phyloP scores from a whole-genome alignment of 2,888 invertebrate genomes.

The Lysandra bellargus region DNA sequence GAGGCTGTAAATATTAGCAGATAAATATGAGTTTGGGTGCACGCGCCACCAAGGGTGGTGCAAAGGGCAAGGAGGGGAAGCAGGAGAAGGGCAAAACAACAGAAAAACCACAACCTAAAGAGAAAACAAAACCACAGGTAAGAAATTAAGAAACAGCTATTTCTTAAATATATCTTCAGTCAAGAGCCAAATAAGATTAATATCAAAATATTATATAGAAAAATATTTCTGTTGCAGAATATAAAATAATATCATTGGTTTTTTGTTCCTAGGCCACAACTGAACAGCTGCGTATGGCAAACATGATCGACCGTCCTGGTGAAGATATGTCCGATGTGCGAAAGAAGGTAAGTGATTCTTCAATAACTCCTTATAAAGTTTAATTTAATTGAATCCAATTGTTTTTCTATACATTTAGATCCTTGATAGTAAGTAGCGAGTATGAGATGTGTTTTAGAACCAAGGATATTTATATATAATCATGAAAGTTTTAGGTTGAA shows the following conservation, averaged over 20 bases:
- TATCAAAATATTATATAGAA: no score
- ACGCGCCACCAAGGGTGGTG: slow-evolving; percentile 86
- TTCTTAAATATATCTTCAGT: no score
- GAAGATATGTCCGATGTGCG: slow-evolving; percentile 82
- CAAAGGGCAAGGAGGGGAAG: slow-evolving; percentile 71
- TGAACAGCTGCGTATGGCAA: slow-evolving; percentile 92
- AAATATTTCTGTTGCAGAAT: no score
- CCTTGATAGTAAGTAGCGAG: no score
- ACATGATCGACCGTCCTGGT: slow-evolving; percentile 87
- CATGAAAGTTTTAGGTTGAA: background rate
- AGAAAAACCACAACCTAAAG: slow-evolving; percentile 81
- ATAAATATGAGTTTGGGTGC: slow-evolving; percentile 86
- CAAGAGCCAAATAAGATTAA: no score
- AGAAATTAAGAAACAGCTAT: background rate
- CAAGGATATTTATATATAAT: no score
- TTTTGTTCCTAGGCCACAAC: slow-evolving; percentile 84
- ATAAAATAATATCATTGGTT: background rate
- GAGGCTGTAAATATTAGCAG: slow-evolving; percentile 86
- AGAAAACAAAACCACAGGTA: slow-evolving; percentile 78
- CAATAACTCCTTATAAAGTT: background rate
- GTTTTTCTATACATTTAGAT: no score
- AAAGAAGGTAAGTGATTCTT: slow-evolving; percentile 70
- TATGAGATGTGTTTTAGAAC: no score
- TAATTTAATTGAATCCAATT: background rate
- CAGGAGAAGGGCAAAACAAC: slow-evolving; percentile 81